These are phyloP conservation scores for Ennomos fuscantarius DNA, from an alignment of 2,888 invertebrate species.

Conservation along the genomic window DNA sequence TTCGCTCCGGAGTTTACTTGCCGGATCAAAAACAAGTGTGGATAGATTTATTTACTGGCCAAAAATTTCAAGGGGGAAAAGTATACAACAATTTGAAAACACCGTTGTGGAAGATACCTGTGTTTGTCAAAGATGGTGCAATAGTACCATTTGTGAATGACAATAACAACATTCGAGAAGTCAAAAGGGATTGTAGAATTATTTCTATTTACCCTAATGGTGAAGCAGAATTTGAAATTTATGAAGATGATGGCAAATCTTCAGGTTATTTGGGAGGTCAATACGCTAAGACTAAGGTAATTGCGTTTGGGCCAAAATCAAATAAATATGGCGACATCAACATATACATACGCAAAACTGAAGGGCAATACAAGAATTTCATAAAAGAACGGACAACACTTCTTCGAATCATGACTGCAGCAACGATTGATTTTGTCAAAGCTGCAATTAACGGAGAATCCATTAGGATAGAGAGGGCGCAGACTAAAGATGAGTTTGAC, in stretches of 20 bases:
- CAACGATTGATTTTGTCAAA: conserved; percentile 56
- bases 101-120: conserved; percentile 75
- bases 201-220: conserved; percentile 69
- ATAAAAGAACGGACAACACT: conserved; percentile 62
- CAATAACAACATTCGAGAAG: conserved; percentile 71
- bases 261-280: conserved; percentile 58
- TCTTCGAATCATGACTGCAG: conserved; percentile 64
- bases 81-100: conserved; percentile 63
- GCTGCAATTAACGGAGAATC: conserved; percentile 57
- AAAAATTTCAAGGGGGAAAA: conserved; percentile 74
- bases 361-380: conserved; percentile 63
- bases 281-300: conserved; percentile 61
- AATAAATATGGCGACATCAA: conserved; percentile 56
- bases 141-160: conserved; percentile 73
- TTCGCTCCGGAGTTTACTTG: conserved; percentile 67
- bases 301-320: conserved; percentile 52
- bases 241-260: conserved; percentile 76
- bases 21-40: conserved; percentile 68
- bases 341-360: conserved; percentile 62
- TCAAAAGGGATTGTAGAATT: conserved; percentile 62
- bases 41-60: conserved; percentile 73
- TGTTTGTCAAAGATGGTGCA: conserved; percentile 73
- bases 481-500: conserved; percentile 59
- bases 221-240: conserved; percentile 58
- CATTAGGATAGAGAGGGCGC: conserved; percentile 52